Evolutionary conservation across 2,888 invertebrate genomes (phyloP), one percentile per base, ranked within the genome.

Genomic region (Monopis laevigella): DNA sequence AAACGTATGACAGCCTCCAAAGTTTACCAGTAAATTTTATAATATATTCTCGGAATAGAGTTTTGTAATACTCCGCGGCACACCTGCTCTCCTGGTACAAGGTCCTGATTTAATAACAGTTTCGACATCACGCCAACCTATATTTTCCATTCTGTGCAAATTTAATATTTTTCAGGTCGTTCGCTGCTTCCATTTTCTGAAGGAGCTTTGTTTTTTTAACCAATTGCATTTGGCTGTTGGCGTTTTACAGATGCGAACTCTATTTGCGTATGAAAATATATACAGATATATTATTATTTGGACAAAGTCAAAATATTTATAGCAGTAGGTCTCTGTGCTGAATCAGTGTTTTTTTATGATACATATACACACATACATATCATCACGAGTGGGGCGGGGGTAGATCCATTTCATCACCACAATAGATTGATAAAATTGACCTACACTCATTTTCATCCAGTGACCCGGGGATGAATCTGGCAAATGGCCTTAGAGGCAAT

Each of bases 71-170:
- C 29, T 29, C 24, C n/a, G 29, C 12, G 49, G 52, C 58, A 51
- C 73, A 74, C 74, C 73, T 73, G 74, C 54, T 54, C 53, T 58
- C 14, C 40, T 47, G 39, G 43, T 28, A 29, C 11, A 41, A 53
- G 50, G 56, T 57, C 62, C 57, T 63, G 61, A 71, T 73, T 73
- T 74, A 73, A 74, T 74, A 75, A 72, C 65, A 32, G 12, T n/a
- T 6, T 14, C 12, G 29, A 29, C 29, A 29, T 29, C 29, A 29
- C 11, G 13, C 14, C 14, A 13, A 3, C 28, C 29, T 12, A 29
- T 6, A 24, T 24, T 24, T 12, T 29, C 29, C 11, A 29, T 3
- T 28, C 12, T n/a, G 7, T 29, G 4, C 29, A 29, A 29, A 29
- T 29, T 29, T 29, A 29, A 29, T 29, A 29, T 29, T 29, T 29